Conservation (phyloP, 1,140 invertebrate species). For the Goniozus legneri region DNA sequence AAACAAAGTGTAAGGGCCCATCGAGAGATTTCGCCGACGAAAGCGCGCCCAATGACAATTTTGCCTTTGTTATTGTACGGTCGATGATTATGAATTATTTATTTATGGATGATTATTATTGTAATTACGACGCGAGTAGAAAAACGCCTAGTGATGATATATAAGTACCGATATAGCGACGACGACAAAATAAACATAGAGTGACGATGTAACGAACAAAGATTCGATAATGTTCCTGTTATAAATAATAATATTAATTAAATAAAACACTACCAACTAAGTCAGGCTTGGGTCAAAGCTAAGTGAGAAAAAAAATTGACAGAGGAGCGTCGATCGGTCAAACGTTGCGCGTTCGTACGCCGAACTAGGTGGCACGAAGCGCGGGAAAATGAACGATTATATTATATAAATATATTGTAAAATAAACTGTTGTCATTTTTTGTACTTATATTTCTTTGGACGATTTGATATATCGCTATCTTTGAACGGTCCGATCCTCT, state of each 20-base stretch:
- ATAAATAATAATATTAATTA: conserved; percentile 47
- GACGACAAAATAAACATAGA: conserved; percentile 28
- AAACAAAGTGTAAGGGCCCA: too few relatives aligned
- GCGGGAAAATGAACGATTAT: conserved; percentile 35
- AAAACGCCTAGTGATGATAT: conserved; percentile 22
- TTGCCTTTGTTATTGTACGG: conserved; percentile 38
- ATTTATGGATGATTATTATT: conserved; percentile 37
- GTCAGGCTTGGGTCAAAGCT: conserved; percentile 42
- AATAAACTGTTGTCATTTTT: conserved; percentile 46
- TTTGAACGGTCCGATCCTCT: conserved; percentile 8
- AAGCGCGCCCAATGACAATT: conserved; percentile 32
- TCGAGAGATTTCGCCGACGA: conserved; percentile 12
- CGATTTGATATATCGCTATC: conserved; percentile 27
- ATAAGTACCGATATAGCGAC: conserved; percentile 7
- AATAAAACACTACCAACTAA: conserved; percentile 39
- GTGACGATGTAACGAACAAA: conserved; percentile 45
- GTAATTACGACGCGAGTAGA: conserved; percentile 14
- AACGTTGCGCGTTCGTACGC: too few relatives aligned
- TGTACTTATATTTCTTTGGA: conserved; percentile 43
- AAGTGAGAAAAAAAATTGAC: neutral
- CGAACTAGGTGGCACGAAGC: conserved; percentile 18
- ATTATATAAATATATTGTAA: conserved; percentile 35
- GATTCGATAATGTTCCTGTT: conserved; percentile 55
- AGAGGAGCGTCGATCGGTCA: neutral
- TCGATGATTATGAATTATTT: conserved; percentile 45